Percentiles rank a stretch among this genome's conserved stretches.
phyloP scores from a whole-genome alignment of 2,797 vertebrate species.

The Macropus fuliginosus region DNA sequence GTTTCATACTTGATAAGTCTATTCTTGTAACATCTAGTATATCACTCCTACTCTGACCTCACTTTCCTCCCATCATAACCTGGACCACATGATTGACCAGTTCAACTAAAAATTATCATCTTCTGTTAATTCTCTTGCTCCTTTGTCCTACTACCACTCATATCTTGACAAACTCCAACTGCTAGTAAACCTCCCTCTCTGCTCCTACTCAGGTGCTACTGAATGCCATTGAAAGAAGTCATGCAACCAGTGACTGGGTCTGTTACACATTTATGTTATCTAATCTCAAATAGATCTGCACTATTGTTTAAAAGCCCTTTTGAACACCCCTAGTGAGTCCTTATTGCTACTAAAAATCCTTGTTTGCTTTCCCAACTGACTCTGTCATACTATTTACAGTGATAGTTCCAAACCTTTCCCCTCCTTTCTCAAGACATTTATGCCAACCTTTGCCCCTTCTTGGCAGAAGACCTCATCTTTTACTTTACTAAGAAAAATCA shows the following conservation, averaged over 20 bases:
- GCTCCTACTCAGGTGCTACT: neutral
- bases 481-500: neutral
- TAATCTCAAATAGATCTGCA: neutral
- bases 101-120: neutral
- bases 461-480: neutral
- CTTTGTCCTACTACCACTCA: neutral
- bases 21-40: neutral
- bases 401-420: neutral
- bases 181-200: neutral
- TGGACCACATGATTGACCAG: neutral
- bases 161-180: neutral
- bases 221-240: neutral
- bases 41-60: neutral
- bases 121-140: neutral
- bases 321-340: neutral
- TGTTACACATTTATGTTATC: neutral
- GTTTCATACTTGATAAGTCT: neutral
- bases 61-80: neutral
- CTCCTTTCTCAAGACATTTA: neutral
- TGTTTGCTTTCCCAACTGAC: neutral
- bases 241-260: neutral
- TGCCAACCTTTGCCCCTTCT: neutral
- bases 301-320: neutral
- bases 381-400: neutral
- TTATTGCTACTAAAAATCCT: neutral